Percentiles rank a stretch among this genome's conserved stretches.
Evolutionary conservation across 1,140 invertebrate genomes (phyloP).

Genomic region (Orussus abietinus): DNA sequence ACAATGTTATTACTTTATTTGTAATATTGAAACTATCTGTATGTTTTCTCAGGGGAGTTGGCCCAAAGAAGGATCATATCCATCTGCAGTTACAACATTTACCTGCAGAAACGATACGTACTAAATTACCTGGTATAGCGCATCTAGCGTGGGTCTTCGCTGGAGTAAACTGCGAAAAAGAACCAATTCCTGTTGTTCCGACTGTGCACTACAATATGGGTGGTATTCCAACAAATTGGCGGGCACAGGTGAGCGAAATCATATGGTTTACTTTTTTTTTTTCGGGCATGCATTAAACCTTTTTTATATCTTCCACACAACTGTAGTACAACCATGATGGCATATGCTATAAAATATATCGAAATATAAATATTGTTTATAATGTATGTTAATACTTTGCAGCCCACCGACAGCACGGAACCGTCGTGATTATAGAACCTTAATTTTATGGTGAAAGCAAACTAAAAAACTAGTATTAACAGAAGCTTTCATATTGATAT

Average conservation of each 20-base stretch:
- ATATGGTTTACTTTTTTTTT: too few relatives aligned
- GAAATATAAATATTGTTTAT: too few relatives aligned
- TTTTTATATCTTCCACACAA: too few relatives aligned
- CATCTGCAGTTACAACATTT: conserved; percentile 77
- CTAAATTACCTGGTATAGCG: conserved; percentile 57
- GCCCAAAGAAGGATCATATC: conserved; percentile 78
- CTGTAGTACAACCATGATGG: too few relatives aligned
- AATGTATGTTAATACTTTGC: too few relatives aligned
- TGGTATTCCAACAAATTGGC: conserved; percentile 79
- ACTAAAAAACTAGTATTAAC: too few relatives aligned
- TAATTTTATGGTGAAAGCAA: too few relatives aligned
- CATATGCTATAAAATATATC: too few relatives aligned
- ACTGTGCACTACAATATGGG: conserved; percentile 92
- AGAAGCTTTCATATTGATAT: too few relatives aligned
- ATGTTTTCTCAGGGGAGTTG: conserved; percentile 60
- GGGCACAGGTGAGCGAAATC: conserved; percentile 70
- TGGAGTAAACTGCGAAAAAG: conserved; percentile 76
- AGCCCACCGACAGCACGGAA: too few relatives aligned
- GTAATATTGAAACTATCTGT: not conserved
- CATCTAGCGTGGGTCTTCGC: conserved; percentile 85
- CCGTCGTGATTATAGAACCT: too few relatives aligned
- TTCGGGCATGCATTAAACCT: too few relatives aligned
- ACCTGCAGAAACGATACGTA: conserved; percentile 65
- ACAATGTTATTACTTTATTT: conserved; percentile 5
- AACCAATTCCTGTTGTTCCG: conserved; percentile 84